Conservation (phyloP, 2,888 invertebrate genomes). For the Melitaea athalia region DNA sequence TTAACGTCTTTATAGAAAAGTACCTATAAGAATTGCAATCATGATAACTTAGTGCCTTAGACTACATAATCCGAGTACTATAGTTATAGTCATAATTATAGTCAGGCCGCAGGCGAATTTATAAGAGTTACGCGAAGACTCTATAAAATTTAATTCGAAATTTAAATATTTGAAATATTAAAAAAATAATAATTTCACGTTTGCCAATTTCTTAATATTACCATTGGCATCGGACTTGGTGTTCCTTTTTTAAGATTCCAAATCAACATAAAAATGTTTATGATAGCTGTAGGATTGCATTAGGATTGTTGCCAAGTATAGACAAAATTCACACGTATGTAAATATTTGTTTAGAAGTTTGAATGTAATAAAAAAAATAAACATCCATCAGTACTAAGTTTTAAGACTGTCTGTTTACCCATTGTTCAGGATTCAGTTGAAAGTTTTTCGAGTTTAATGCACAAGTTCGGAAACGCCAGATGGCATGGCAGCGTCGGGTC, state of each 20-base stretch:
- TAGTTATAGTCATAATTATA: too few relatives aligned
- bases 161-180: not conserved
- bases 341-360: slow-evolving; percentile 24
- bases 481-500: slow-evolving; percentile 43
- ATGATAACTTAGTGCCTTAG: too few relatives aligned
- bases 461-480: slow-evolving; percentile 56
- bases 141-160: not conserved
- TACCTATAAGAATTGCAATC: too few relatives aligned
- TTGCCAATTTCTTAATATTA: not conserved
- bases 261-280: slow-evolving; percentile 31
- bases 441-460: slow-evolving; percentile 49
- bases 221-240: slow-evolving; percentile 24
- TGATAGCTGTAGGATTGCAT: slow-evolving; percentile 24
- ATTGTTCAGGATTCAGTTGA: slow-evolving; percentile 48
- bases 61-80: too few relatives aligned
- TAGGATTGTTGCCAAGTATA: slow-evolving; percentile 28
- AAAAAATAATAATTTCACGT: not conserved
- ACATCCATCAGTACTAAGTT: slow-evolving; percentile 8
- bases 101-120: too few relatives aligned
- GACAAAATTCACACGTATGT: slow-evolving; percentile 22
- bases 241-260: slow-evolving; percentile 21
- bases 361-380: not conserved
- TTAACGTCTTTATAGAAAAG: too few relatives aligned
- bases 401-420: slow-evolving; percentile 41
- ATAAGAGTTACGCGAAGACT: not conserved